These are phyloP conservation scores for Poeciliopsis turneri DNA, from an alignment of 2,797 vertebrate genomes.

Conservation along the genomic window DNA sequence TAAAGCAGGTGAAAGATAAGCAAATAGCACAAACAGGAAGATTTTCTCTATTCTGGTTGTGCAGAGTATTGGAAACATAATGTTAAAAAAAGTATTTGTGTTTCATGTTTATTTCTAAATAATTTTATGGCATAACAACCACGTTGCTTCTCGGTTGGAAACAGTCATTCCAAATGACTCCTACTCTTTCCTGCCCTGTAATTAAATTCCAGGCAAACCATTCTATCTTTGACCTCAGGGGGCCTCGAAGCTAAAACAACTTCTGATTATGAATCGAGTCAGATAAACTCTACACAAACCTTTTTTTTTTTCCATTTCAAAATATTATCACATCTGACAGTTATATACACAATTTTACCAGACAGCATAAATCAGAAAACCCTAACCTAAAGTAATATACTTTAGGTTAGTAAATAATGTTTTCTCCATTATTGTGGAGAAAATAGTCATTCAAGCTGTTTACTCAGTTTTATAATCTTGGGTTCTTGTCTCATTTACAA, in stretches of 20 bases:
- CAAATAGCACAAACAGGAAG: not conserved
- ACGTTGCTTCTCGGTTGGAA: slow-evolving; percentile 55
- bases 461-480: not conserved
- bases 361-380: not conserved
- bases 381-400: too few species aligned
- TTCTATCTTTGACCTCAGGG: slow-evolving; percentile 27
- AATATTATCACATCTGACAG: not conserved
- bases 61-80: slow-evolving; percentile 16
- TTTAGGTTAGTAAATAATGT: not conserved
- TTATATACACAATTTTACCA: not conserved
- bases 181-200: slow-evolving; percentile 53
- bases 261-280: slow-evolving; percentile 29
- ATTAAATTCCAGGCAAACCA: slow-evolving; percentile 68
- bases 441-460: not conserved
- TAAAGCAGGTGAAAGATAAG: slow-evolving; percentile 32
- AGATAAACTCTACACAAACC: slow-evolving; percentile 17
- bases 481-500: not conserved
- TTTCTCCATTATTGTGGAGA: not conserved
- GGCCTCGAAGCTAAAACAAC: slow-evolving; percentile 27
- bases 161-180: slow-evolving; percentile 50
- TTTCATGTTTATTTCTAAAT: not conserved
- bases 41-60: not conserved
- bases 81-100: not conserved
- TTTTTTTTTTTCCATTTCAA: slow-evolving; percentile 17
- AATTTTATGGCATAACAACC: slow-evolving; percentile 29